Base-by-base conservation (phyloP, 2,797 vertebrate genomes). In the Myotis findleyi region DNA sequence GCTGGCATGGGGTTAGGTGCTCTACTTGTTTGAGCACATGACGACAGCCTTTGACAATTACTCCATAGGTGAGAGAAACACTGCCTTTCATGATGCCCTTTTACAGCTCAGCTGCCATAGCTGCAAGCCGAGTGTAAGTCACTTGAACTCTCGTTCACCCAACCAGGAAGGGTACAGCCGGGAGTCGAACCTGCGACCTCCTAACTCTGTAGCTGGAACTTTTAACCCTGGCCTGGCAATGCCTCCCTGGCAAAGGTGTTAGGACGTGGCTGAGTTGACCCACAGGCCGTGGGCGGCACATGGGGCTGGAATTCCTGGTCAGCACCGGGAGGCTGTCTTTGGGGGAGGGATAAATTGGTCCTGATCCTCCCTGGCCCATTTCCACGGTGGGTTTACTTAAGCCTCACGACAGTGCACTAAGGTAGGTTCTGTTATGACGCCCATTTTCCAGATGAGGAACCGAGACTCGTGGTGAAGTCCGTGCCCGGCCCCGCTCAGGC, bases 11-110 rank as follows among this genome's bases (percentile, higher is more conserved):
- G 6, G 36, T 38, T 51, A 14, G 12, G 16, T 18, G 47, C 25
- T 16, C 53, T 33, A 2, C 30, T 44, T 44, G 10, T 68, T 16
- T 0, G 0, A n/a, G 25, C 38, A 17, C 27, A 0, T 11, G 64
- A 21, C 55, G 64, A 21, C 55, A 14, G 25, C 64, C 47, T 36
- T 53, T 3, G 8, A 38, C 59, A 47, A 0, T 27, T 25, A 25
- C 23, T 59, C 4, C 36, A 0, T 9, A 4, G 12, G 23, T 5
- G 57, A 77, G 69, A 6, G 69, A 33, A 62, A 38, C 1, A 9
- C 25, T 2, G 5, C 41, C 30, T 30, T 51, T 20, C 7, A 4
- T 6, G 7, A 8, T 0, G 30, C 2, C 23, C 57, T 33, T 10
- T 38, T 27, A 21, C 0, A 1, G 62, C 69, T 25, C 81, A 33